Conservation (phyloP, 2,888 invertebrate genomes). For the Cephonodes hylas region DNA sequence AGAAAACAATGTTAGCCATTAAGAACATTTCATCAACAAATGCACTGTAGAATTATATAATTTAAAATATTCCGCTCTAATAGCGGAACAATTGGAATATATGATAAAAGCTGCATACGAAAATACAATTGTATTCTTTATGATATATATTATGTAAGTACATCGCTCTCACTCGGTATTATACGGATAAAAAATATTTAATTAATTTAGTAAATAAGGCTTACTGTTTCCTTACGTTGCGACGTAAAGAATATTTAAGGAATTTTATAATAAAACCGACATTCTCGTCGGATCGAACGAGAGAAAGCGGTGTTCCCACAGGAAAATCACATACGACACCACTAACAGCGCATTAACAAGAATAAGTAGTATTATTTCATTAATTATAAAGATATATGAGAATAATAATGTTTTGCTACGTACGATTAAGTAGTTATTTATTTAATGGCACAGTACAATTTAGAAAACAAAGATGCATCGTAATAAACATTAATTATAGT, state of each 20-base stretch:
- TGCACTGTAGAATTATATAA: background rate
- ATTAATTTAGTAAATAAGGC: background rate
- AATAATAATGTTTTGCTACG: constrained; percentile 16
- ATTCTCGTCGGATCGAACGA: background rate
- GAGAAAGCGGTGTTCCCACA: background rate
- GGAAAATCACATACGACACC: background rate
- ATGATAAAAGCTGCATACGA: background rate
- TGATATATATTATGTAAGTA: background rate
- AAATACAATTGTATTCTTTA: constrained; percentile 7
- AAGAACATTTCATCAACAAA: constrained; percentile 18
- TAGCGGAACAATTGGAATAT: background rate
- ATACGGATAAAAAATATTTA: background rate
- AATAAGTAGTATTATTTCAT: constrained; percentile 9
- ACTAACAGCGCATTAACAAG: background rate
- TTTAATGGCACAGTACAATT: constrained; percentile 63
- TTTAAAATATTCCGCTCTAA: background rate
- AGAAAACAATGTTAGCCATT: constrained; percentile 51
- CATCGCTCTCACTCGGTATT: background rate
- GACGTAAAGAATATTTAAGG: background rate
- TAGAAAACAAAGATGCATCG: constrained; percentile 28
- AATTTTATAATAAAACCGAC: too few relatives aligned
- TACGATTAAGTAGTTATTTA: constrained; percentile 38
- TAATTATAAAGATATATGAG: background rate
- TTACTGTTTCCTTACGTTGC: background rate
- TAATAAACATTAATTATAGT: constrained; percentile 11